Base-by-base conservation (phyloP, 1,140 invertebrate genomes). In the Mylabris phalerata region DNA sequence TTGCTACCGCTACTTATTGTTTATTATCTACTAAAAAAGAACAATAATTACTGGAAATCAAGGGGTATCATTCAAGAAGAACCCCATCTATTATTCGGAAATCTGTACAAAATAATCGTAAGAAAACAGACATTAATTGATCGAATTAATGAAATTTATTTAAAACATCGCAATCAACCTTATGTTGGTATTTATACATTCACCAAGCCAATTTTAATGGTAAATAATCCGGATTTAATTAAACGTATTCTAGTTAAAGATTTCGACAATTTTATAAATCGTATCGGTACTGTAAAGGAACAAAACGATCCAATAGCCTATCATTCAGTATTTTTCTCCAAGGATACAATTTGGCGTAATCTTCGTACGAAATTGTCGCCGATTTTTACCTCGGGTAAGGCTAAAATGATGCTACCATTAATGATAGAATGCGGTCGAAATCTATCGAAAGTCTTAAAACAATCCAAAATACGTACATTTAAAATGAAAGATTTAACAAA, bases 181-280 rank as follows among this genome's bases (percentile, higher is more conserved):
- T 75, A 70, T 46, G 60, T 76, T 25, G 77, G 75, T 44, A 69
- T 73, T 0, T 78, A 67, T 46, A 66, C 71, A 24, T 75, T 76
- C 3, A 69, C 72, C 0, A 64, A 72, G 54, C 76, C 77, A 0
- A 59, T 47, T 13, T 43, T 69, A 9, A 43, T 66, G 4, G 39
- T 66, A 0, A 67, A 72, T 50, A 75, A 77, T 61, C 75, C 74
- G 0, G 72, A 79, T 47, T 32, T 80, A 0, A 71, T 80, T 9
- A 79, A 78, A 61, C 51, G 69, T 3, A 69, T 82, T 3, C 50
- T 76, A 10, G 67, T 78, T 5, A 77, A 76, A 61, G 78, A 81
- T 64, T 81, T 78, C 60, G 38, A 55, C 11, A 42, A 79, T 67
- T 83, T 83, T 61, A 65, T 74, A 4, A 77, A 82, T 57, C 71